Evolutionary conservation across 1,140 invertebrate species (phyloP).

Genomic region (Tetramorium alpestre): DNA sequence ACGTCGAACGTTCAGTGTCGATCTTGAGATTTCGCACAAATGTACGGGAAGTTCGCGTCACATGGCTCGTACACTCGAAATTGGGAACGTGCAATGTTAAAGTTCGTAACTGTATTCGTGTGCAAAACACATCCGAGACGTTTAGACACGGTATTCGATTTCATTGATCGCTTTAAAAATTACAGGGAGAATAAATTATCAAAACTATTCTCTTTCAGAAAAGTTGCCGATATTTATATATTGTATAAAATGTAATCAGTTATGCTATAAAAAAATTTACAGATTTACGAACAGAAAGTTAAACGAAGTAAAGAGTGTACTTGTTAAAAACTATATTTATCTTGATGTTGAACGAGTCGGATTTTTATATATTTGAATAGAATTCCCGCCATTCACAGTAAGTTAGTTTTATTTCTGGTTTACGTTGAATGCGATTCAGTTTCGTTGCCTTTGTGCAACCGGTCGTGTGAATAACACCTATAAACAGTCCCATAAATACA

Average conservation of each 20-base stretch:
- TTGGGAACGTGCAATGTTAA: neutral
- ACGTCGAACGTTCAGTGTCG: neutral
- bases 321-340: neutral
- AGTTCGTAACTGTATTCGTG: neutral
- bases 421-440: neutral
- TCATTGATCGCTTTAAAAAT: neutral
- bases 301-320: neutral
- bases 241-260: neutral
- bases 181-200: neutral
- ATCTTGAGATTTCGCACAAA: neutral
- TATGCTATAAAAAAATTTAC: neutral
- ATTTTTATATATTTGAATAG: neutral
- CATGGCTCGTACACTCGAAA: neutral
- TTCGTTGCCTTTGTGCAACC: neutral
- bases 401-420: neutral
- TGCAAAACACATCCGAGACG: neutral
- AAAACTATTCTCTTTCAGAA: neutral
- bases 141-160: neutral
- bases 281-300: neutral
- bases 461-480: neutral
- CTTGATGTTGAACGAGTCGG: neutral
- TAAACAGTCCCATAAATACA: neutral
- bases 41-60: neutral
- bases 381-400: neutral
- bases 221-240: neutral